A percentile compares a stretch with the other conserved stretches of the same genome.
These are phyloP conservation scores for Drosophila asahinai DNA, from an alignment of 1,140 invertebrate species.

Conservation along the genomic window DNA sequence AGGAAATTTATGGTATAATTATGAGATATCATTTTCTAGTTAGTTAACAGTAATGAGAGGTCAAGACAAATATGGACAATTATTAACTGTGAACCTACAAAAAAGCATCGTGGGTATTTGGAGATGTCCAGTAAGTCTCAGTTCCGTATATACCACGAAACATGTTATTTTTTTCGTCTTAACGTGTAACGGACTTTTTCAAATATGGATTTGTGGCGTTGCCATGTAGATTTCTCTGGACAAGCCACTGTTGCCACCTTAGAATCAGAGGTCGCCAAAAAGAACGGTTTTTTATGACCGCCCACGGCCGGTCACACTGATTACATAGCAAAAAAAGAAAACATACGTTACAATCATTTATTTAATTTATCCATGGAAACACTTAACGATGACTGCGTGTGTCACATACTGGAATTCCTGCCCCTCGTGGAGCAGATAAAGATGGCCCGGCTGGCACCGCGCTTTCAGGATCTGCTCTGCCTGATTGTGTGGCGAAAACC, in stretches of 20 bases:
- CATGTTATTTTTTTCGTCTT: no score
- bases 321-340: slow-evolving; percentile 11
- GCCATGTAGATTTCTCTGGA: not conserved
- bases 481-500: slow-evolving; percentile 65
- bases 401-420: slow-evolving; percentile 68
- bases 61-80: no score
- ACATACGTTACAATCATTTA: slow-evolving; percentile 1
- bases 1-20: no score
- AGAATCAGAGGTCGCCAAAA: not conserved
- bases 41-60: no score
- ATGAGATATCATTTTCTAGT: no score
- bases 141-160: no score
- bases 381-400: slow-evolving; percentile 75
- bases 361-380: slow-evolving; percentile 40
- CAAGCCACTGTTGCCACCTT: not conserved
- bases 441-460: slow-evolving; percentile 51
- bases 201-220: not conserved
- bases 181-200: not conserved
- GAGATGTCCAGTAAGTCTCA: no score
- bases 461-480: slow-evolving; percentile 58
- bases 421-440: slow-evolving; percentile 68
- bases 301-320: not conserved
- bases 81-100: no score
- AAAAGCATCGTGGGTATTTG: no score
- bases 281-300: not conserved